Evolutionary conservation across 2,888 invertebrate species (phyloP).

Genomic region (Sialis lutaria): DNA sequence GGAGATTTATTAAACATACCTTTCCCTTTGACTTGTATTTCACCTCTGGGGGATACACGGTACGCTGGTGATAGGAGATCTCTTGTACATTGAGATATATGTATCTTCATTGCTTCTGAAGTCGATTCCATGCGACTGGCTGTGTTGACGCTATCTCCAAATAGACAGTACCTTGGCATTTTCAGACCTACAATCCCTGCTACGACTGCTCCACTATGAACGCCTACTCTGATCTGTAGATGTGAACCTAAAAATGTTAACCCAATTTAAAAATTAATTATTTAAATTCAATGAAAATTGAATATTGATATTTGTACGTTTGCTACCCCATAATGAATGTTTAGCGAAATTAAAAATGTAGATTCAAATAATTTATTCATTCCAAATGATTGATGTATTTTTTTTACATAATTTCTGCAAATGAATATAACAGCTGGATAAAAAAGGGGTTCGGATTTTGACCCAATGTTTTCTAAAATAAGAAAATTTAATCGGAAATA

Average conservation of each 20-base stretch:
- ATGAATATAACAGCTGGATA: too few species aligned
- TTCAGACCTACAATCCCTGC: conserved; percentile 89
- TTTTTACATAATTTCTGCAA: too few species aligned
- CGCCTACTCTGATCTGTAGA: conserved; percentile 67
- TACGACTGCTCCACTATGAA: conserved; percentile 82
- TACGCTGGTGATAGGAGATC: conserved; percentile 58
- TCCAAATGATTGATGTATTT: too few species aligned
- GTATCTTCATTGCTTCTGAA: conserved; percentile 84
- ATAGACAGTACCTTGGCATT: conserved; percentile 78
- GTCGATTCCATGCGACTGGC: conserved; percentile 89
- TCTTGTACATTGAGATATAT: conserved; percentile 80
- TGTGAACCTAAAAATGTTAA: conserved; percentile 42
- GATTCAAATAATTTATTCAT: too few species aligned
- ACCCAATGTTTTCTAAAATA: not conserved
- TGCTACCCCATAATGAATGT: too few species aligned
- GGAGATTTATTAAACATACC: conserved; percentile 28
- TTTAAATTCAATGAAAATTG: too few species aligned
- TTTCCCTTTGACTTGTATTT: conserved; percentile 82
- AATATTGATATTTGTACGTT: too few species aligned
- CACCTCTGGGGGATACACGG: conserved; percentile 59
- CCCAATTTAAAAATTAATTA: too few species aligned
- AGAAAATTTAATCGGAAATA: not conserved
- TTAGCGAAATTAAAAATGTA: too few species aligned
- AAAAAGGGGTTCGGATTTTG: too few species aligned
- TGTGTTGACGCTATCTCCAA: conserved; percentile 83